Evolutionary conservation across 2,113 vertebrate species (phyloP).

Genomic region (Neopipo cinnamomea): DNA sequence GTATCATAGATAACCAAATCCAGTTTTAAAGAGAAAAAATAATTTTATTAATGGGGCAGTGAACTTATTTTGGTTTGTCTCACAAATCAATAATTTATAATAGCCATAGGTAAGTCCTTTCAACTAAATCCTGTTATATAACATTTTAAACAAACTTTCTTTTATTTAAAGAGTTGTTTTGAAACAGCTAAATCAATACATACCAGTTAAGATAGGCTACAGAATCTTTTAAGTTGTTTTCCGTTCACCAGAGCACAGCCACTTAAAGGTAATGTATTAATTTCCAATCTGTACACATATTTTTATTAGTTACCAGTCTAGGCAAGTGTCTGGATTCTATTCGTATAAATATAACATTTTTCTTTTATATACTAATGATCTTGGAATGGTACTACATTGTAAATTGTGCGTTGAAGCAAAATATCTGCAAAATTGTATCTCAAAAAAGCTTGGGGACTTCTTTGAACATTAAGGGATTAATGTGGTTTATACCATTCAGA

Average conservation of each 20-base stretch:
- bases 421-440: background rate
- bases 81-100: background rate
- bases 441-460: background rate
- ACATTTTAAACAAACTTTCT: background rate
- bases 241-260: background rate
- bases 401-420: background rate
- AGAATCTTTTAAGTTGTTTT: background rate
- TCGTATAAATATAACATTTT: background rate
- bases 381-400: background rate
- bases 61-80: slow-evolving; percentile 6
- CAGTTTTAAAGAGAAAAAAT: slow-evolving; percentile 16
- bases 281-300: background rate
- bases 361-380: background rate
- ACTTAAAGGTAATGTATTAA: background rate
- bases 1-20: slow-evolving; percentile 5
- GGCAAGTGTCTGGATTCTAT: background rate
- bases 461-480: background rate
- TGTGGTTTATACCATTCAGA: background rate
- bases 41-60: background rate
- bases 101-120: background rate
- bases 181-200: background rate
- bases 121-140: background rate
- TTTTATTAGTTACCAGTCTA: background rate
- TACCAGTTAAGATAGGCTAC: background rate
- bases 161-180: background rate